Base-by-base conservation (phyloP, 2,797 vertebrate species). In the Melanotaenia boesemani region DNA sequence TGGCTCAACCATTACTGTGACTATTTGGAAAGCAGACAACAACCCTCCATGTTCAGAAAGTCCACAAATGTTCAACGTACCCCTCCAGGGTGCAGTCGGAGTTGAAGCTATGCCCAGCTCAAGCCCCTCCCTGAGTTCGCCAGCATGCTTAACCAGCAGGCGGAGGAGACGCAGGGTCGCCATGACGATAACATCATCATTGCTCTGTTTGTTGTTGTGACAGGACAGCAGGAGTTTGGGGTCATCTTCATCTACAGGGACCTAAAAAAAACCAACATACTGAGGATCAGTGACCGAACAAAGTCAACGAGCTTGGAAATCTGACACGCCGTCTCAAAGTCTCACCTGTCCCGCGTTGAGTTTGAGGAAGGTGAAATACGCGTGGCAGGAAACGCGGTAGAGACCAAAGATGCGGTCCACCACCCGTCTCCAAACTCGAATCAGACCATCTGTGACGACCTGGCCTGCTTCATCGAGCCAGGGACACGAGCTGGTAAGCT, bases 281-380 rank as follows among this genome's bases (percentile, higher is more conserved):
- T 30, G 0, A 10, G n/a, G 0, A 28, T 76, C 5, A 70, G 46
- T n/a, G 30, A 34, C 36, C 22, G 63, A 36, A 34, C 9, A 13
- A 16, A 60, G 34, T 36, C 34, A 36, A 36, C 34, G 34, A 34
- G 34, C 34, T 36, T 2, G 8, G 34, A 36, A 36, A 36, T 9
- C 28, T 28, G 28, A 36, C 6, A 11, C 36, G 36, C 9, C 37
- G 4, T 2, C 10, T 39, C 11, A 1, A 10, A 13, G 13, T 66
- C 93, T 70, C 76, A 98, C 98, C 95, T 98, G 97, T 67, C 98
- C 97, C 20, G 97, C 97, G 6, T 99, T 99, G 59, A 99, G 96
- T 76, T 99, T 99, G 50, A 99, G 96, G 84, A 99, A 99, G 74
- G 97, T 99, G 79, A 99, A 99, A 72, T 99, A 99, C 13, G 98